A percentile compares a stretch with the other conserved stretches of the same genome.
Evolutionary conservation across 2,113 vertebrate species (phyloP).

Genomic region (Datnioides undecimradiatus): DNA sequence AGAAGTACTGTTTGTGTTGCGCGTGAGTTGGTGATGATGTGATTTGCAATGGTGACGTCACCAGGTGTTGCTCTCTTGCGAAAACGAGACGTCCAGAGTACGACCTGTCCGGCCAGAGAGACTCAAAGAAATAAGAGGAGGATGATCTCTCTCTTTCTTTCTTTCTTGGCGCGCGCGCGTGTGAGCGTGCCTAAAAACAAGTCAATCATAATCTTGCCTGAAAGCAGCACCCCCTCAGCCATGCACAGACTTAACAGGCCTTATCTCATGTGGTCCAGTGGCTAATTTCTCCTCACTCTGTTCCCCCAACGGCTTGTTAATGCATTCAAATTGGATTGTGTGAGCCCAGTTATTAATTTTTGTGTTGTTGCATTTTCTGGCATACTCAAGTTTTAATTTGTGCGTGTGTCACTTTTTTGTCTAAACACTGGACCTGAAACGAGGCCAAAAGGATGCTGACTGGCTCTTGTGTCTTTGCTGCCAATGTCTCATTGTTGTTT

Average conservation of each 20-base stretch:
- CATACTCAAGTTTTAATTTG: constrained; percentile 40
- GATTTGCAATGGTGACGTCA: constrained; percentile 66
- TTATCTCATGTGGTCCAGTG: constrained; percentile 69
- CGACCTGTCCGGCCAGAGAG: not conserved
- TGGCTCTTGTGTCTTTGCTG: not conserved
- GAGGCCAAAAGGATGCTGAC: constrained; percentile 7
- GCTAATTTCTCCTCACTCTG: constrained; percentile 52
- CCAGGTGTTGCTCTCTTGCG: constrained; percentile 52
- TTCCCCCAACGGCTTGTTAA: constrained; percentile 50
- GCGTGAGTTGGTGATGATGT: constrained; percentile 7
- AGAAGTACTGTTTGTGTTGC: not conserved
- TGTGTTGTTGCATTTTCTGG: too few species aligned
- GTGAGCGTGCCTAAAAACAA: constrained; percentile 3
- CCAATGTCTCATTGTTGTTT: not conserved
- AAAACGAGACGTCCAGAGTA: constrained; percentile 14
- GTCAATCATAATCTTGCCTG: constrained; percentile 57
- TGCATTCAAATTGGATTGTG: constrained; percentile 40
- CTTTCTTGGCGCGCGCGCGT: not conserved
- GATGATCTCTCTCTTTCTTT: not conserved
- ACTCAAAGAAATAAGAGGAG: not conserved
- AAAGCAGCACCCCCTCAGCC: constrained; percentile 33
- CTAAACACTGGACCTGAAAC: not conserved
- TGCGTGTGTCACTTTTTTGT: not conserved
- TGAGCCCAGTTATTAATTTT: constrained; percentile 34
- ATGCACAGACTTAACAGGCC: constrained; percentile 50